Conservation (phyloP, 2,797 vertebrate species). For the Diplodus sargus region DNA sequence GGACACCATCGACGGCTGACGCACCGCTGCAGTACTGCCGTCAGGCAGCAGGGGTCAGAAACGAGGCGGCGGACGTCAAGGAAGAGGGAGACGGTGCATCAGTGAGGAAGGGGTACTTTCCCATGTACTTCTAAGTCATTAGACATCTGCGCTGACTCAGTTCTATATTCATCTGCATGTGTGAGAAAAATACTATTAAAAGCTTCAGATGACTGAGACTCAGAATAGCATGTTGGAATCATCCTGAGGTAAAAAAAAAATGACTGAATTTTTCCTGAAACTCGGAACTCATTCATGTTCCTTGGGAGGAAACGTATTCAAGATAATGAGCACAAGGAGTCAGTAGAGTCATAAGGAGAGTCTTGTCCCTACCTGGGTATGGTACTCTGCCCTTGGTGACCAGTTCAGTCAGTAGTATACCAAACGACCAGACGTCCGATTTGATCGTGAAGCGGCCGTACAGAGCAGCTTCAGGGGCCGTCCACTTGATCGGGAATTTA, state of each 20-base stretch:
- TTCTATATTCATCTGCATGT: constrained; percentile 40
- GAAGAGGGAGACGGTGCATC: background rate
- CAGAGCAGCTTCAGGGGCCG: constrained; percentile 94
- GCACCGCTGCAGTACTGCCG: constrained; percentile 31
- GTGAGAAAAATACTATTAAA: constrained; percentile 36
- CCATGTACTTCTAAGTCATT: constrained; percentile 39
- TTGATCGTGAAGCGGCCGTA: constrained; percentile 98
- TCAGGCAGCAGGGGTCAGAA: constrained; percentile 64
- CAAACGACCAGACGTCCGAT: constrained; percentile 98
- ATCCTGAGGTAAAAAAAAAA: background rate
- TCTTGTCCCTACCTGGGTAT: constrained; percentile 89
- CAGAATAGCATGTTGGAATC: constrained; percentile 8
- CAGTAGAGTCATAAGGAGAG: background rate
- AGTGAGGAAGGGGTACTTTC: constrained; percentile 38
- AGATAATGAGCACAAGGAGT: too few species aligned
- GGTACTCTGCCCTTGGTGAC: constrained; percentile 98
- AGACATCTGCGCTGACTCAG: constrained; percentile 54
- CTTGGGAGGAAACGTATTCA: background rate
- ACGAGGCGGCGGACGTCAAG: background rate
- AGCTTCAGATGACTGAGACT: constrained; percentile 7
- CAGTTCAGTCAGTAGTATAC: constrained; percentile 96
- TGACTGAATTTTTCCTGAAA: background rate
- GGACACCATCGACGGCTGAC: constrained; percentile 24
- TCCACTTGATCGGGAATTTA: constrained; percentile 99
- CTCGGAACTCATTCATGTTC: constrained; percentile 9